phyloP scores from a whole-genome alignment of 2,113 vertebrate species.

The Anthoscopus minutus region DNA sequence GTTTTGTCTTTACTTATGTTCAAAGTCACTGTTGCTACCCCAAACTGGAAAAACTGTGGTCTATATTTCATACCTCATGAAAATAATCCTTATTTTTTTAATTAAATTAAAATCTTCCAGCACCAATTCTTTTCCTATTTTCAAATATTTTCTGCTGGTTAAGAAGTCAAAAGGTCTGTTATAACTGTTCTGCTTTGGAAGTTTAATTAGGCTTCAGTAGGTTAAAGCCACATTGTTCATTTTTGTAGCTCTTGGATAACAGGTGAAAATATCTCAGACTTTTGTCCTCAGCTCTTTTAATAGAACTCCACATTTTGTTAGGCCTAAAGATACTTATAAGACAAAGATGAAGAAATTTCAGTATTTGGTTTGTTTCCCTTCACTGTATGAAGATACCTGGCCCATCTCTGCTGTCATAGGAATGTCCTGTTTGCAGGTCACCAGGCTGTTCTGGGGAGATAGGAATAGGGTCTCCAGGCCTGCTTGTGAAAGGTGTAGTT shows the following conservation, averaged over 20 bases:
- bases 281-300: background rate
- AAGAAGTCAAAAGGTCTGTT: background rate
- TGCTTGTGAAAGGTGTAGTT: fast-evolving
- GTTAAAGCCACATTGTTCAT: background rate
- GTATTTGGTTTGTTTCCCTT: background rate
- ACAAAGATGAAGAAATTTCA: background rate
- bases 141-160: background rate
- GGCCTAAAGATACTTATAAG: background rate
- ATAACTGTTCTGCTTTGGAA: background rate
- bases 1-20: background rate
- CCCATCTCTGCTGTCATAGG: background rate
- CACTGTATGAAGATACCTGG: background rate
- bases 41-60: background rate
- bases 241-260: background rate
- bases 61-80: background rate
- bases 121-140: background rate
- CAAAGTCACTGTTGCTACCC: background rate
- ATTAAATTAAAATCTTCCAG: background rate
- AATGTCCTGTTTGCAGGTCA: background rate
- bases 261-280: background rate
- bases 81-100: background rate
- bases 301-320: background rate
- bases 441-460: background rate
- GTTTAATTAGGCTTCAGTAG: background rate
- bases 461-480: background rate